Conservation (phyloP, 1,140 invertebrate species). For the Ylistrum balloti region DNA sequence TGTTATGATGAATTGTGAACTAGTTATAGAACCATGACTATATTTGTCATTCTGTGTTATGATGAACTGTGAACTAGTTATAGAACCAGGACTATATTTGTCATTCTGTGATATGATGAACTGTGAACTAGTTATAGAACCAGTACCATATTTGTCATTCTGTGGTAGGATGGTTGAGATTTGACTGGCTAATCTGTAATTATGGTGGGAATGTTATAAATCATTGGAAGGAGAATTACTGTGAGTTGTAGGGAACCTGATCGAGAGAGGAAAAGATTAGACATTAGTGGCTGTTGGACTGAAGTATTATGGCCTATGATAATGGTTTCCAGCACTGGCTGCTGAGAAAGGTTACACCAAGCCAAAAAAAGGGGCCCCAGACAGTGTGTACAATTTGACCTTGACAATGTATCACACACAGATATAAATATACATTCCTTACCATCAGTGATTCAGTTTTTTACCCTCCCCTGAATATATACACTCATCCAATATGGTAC, state of each 20-base stretch:
- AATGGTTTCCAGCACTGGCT: neutral
- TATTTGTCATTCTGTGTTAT: no score
- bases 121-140: no score
- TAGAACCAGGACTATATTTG: no score
- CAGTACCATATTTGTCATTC: no score
- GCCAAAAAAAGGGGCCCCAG: neutral
- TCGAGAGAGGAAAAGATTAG: neutral
- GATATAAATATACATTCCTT: conserved; percentile 33
- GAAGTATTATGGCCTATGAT: neutral
- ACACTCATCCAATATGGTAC: neutral
- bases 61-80: no score
- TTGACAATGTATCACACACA: neutral
- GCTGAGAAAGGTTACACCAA: conserved; percentile 33
- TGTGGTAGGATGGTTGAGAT: neutral
- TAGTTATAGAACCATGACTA: no score
- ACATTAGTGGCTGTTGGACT: neutral
- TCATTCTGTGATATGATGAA: no score
- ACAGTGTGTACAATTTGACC: conserved; percentile 13
- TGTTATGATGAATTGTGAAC: no score
- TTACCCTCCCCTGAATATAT: neutral
- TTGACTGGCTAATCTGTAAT: neutral
- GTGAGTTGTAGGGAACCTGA: no score
- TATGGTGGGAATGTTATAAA: neutral
- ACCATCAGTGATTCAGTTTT: no score
- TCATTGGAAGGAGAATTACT: neutral